Base-by-base conservation (phyloP, 1,140 invertebrate species). In the Drosophila parvula region DNA sequence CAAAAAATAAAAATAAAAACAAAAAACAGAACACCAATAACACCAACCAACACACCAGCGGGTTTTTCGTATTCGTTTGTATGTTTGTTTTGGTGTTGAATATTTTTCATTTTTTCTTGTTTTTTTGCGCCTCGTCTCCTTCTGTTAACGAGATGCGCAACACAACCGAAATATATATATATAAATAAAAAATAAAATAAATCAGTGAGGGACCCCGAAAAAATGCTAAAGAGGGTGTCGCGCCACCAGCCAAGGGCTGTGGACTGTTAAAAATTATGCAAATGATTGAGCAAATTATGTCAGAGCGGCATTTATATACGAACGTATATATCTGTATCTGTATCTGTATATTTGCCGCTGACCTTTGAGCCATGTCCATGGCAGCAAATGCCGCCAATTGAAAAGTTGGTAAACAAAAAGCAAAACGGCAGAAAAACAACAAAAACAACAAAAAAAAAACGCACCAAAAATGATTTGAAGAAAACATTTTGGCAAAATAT, bases 231-330 rank as follows among this genome's bases (percentile, higher is more conserved):
- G 14, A 40, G 40, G 43, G 40, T 38, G 56, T 12, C 44, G n/a
- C 4, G 45, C 4, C 8, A 18, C 22, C 67, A 38, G 74, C 58
- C 43, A 53, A 64, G 67, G 63, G 43, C 80, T 79, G 83, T 84
- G 79, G 69, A 71, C 58, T 80, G 59, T 74, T 69, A 68, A 81
- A 88, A 88, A 88, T 88, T 88, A 88, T 88, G 84, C 80, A 88
- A 88, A 88, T 88, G 84, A 88, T 88, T 88, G 84, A 74, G 65
- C 84, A 88, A 88, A 88, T 88, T 81, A 89, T 89, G 84, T 88
- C 84, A 88, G 82, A 81, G 53, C 45, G 44, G 65, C 69, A 45
- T 53, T 59, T 67, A 55, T 51, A 55, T 55, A 34, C 28, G 61
- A n/a, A n/a, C 36, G 12, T 43, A 74, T 30, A 59, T 43, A 51